These are phyloP conservation scores for Melopsittacus undulatus DNA, from an alignment of 2,797 vertebrate species.

Conservation along the genomic window DNA sequence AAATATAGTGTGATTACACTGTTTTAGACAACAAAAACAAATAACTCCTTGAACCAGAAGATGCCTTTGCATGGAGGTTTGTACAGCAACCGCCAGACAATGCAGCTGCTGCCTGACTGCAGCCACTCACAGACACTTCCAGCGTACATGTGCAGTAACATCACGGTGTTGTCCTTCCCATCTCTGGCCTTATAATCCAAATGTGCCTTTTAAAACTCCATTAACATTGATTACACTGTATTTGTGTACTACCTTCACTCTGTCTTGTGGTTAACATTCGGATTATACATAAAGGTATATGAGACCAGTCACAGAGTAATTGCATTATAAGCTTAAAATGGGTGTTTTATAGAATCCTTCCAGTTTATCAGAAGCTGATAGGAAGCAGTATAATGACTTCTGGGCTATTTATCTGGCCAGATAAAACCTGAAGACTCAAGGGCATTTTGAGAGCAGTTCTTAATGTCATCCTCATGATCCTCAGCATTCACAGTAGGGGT, in stretches of 20 bases:
- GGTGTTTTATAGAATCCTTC: not conserved
- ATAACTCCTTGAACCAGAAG: not conserved
- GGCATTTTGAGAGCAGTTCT: not conserved
- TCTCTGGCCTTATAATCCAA: not conserved
- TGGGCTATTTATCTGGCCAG: not conserved
- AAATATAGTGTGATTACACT: not conserved
- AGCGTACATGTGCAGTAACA: not conserved
- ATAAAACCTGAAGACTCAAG: not conserved
- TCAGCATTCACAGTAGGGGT: not conserved
- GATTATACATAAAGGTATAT: not conserved
- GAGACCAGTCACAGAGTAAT: not conserved
- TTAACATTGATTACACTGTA: not conserved
- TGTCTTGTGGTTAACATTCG: not conserved
- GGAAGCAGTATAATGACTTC: not conserved
- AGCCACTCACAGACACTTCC: not conserved
- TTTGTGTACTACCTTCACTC: not conserved
- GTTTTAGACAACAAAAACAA: not conserved
- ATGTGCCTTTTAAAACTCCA: not conserved
- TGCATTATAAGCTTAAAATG: not conserved
- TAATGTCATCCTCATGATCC: not conserved
- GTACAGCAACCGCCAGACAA: not conserved
- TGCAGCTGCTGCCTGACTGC: rapidly evolving
- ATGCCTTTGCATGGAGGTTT: not conserved
- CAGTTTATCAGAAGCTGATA: not conserved
- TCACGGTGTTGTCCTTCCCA: not conserved